phyloP scores from a whole-genome alignment of 2,888 invertebrate genomes.

The Trachelus troglodyta region DNA sequence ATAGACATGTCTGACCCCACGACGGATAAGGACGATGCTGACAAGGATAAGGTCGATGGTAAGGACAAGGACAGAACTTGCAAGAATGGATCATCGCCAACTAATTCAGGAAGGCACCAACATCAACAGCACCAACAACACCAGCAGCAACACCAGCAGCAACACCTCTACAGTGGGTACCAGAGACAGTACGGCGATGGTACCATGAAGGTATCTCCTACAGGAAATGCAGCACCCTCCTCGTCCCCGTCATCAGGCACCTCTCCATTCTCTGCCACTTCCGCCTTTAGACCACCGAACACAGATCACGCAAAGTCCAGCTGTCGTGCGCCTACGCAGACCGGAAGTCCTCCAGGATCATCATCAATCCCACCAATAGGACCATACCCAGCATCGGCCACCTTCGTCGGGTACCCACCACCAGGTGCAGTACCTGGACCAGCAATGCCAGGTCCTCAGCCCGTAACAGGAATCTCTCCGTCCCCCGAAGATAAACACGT shows the following conservation, averaged over 20 bases:
- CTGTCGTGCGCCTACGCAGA: constrained; percentile 47
- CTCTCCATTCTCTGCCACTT: constrained; percentile 77
- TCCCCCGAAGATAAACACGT: constrained; percentile 64
- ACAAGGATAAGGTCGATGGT: constrained; percentile 68
- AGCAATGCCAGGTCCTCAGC: constrained; percentile 57
- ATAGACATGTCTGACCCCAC: constrained; percentile 82
- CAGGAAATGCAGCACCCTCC: neutral
- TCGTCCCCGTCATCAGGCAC: constrained; percentile 63
- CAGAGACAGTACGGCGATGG: constrained; percentile 70
- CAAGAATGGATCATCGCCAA: constrained; percentile 47
- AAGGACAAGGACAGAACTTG: constrained; percentile 67
- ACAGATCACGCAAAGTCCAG: constrained; percentile 73
- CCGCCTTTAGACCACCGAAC: constrained; percentile 82
- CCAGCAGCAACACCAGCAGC: constrained; percentile 50
- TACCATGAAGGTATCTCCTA: constrained; percentile 67
- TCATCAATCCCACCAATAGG: constrained; percentile 67
- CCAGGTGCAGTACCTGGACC: constrained; percentile 50
- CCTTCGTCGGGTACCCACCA: constrained; percentile 79
- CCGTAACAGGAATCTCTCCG: constrained; percentile 50
- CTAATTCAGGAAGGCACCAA: constrained; percentile 44
- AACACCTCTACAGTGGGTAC: constrained; percentile 63
- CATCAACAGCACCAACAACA: constrained; percentile 36
- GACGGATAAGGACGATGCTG: constrained; percentile 74
- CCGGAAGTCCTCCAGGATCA: constrained; percentile 31
- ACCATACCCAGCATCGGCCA: constrained; percentile 77